phyloP scores from a whole-genome alignment of 2,113 vertebrate genomes.

The Eurypyga helias region DNA sequence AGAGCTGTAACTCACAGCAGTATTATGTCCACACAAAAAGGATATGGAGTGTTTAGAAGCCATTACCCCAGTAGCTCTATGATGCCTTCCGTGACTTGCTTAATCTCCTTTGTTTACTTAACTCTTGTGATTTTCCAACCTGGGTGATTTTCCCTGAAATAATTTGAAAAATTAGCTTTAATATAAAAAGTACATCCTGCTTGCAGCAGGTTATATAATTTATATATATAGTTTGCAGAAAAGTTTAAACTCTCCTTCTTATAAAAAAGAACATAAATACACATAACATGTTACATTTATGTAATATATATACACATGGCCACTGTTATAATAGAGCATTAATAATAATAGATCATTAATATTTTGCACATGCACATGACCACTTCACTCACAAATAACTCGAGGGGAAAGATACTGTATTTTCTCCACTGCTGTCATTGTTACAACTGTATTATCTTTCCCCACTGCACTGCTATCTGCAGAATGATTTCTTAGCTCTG shows the following conservation, averaged over 20 bases:
- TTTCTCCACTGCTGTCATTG: not conserved
- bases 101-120: not conserved
- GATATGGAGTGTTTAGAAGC: not conserved
- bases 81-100: not conserved
- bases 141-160: not conserved
- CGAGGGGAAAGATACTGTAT: not conserved
- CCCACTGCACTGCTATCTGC: not conserved
- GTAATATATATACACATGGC: not conserved
- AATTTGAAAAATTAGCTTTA: not conserved
- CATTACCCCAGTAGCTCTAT: not conserved
- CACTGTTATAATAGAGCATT: not conserved
- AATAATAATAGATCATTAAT: not conserved
- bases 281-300: not conserved
- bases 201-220: not conserved
- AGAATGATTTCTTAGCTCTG: not conserved
- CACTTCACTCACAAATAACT: not conserved
- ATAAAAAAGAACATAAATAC: not conserved
- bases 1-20: not conserved
- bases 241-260: not conserved
- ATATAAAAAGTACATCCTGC: not conserved
- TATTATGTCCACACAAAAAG: not conserved
- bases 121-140: not conserved
- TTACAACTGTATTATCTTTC: not conserved
- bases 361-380: not conserved
- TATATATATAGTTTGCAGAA: not conserved